Evolutionary conservation across 1,140 invertebrate species (phyloP).

Genomic region (Coptotermes formosanus): DNA sequence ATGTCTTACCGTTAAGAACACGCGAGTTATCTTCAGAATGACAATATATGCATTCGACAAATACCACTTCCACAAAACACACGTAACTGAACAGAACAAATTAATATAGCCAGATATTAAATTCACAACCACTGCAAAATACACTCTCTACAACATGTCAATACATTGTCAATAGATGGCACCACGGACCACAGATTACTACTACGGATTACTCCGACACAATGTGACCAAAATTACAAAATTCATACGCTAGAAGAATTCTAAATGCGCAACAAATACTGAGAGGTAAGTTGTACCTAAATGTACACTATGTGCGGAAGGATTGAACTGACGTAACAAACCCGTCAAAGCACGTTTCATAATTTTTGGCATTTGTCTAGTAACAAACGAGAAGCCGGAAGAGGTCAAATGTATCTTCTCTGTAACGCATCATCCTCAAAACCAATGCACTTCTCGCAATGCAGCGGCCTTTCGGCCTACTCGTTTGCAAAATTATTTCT

Average conservation of each 20-base stretch:
- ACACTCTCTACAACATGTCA: neutral
- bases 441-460: no score
- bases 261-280: neutral
- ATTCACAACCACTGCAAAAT: neutral
- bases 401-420: no score
- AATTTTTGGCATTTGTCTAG: no score
- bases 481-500: no score
- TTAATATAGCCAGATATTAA: neutral
- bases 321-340: no score
- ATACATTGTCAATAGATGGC: neutral
- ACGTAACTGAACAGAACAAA: neutral
- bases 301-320: no score
- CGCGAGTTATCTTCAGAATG: neutral
- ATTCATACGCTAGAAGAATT: neutral
- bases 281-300: no score
- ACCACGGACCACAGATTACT: neutral
- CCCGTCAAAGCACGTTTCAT: no score
- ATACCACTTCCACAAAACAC: neutral
- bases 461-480: no score
- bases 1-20: neutral
- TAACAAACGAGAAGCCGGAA: no score
- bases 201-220: neutral
- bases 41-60: neutral
- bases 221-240: neutral
- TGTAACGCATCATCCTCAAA: no score